Base-by-base conservation (phyloP, 1,140 invertebrate species). In the Cydia pomonella region DNA sequence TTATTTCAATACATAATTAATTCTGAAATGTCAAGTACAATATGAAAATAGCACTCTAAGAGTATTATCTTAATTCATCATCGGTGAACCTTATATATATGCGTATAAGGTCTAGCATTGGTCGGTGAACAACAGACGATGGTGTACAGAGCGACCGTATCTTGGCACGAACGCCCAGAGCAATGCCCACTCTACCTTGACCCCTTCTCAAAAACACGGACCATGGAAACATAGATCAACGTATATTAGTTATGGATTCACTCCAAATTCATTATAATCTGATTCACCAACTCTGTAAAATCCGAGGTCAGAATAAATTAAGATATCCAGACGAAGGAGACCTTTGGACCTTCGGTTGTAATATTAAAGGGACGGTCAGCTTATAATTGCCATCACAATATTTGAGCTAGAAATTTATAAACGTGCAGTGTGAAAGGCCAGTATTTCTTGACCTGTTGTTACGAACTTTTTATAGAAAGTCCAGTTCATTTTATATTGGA, bases 121-220 rank as follows among this genome's bases (percentile, higher is more conserved):
- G 13, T 2, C 41, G 13, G 41, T 12, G 13, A 3, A 12, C 41
- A 12, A 12, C 12, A n/a, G 41, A 13, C 41, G 41, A 44, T 44
- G 41, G 41, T 13, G 41, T 44, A 44, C 41, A 12, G 41, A 44
- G 41, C 41, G 41, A 44, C 41, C 12, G 41, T 44, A 44, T 91
- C 89, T 80, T 71, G 77, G 78, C 90, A 92, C 87, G 87, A 90
- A 82, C 84, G 90, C 87, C 84, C 75, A 75, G 80, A 82, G 88
- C 86, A 63, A 66, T 72, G 77, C 80, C 89, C 84, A 87, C 76
- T 73, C 18, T 81, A 81, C 62, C 73, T 73, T 77, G 85, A 84
- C 72, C 83, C 79, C 33, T 75, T 73, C 18, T 5, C 21, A n/a
- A 59, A 21, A 59, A 59, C 21, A 10, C 21, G 7, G 4, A n/a